Evolutionary conservation across 1,140 invertebrate genomes (phyloP).

Genomic region (Zaprionus gabonicus): DNA sequence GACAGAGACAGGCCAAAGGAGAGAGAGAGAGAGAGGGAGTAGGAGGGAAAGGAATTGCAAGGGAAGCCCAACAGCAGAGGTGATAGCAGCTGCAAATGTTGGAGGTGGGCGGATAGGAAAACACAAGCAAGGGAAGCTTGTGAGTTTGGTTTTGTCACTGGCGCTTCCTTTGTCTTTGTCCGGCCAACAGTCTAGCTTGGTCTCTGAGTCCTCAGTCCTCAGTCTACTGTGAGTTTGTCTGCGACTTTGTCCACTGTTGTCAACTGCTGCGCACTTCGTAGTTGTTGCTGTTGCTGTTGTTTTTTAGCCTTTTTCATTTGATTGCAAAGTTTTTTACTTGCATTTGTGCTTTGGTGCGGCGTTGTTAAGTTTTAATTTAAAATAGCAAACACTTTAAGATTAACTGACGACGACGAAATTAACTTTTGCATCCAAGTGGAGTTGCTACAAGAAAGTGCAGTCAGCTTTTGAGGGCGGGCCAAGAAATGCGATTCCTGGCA

Average conservation of each 20-base stretch:
- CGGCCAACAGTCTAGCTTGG: constrained; percentile 8
- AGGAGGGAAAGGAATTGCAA: background rate
- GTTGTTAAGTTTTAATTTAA: constrained; percentile 18
- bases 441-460: background rate
- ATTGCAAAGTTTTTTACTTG: constrained; percentile 26
- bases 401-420: constrained; percentile 4
- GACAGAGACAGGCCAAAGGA: background rate
- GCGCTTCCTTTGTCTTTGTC: constrained; percentile 10
- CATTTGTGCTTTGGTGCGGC: constrained; percentile 19
- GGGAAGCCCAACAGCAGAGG: background rate
- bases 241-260: constrained; percentile 18
- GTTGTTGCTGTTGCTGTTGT: background rate
- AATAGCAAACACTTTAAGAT: constrained; percentile 13
- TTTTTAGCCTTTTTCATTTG: constrained; percentile 21
- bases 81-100: background rate
- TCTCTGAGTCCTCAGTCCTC: constrained; percentile 5
- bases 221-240: constrained; percentile 24
- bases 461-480: background rate
- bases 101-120: background rate
- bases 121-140: background rate
- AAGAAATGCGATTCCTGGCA: background rate
- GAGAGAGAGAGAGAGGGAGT: background rate
- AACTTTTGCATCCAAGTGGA: background rate
- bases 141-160: constrained; percentile 1
- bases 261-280: constrained; percentile 7